phyloP scores from a whole-genome alignment of 2,113 vertebrate genomes.

The Pelmatolapia mariae region DNA sequence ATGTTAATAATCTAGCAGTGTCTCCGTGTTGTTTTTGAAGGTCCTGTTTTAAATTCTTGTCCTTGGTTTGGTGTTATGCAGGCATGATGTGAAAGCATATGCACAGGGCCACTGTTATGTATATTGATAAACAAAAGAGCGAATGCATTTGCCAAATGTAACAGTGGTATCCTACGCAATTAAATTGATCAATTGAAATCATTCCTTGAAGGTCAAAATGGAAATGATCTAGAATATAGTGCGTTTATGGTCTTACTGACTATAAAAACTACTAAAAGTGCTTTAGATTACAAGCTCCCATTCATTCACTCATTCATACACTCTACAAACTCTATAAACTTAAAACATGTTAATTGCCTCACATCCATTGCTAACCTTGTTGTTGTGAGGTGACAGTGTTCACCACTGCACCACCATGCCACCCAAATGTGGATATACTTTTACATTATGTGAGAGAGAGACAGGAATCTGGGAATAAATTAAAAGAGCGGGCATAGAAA shows the following conservation, averaged over 20 bases:
- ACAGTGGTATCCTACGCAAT: not conserved
- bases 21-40: not conserved
- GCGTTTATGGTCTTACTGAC: not conserved
- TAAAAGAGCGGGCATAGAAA: not conserved
- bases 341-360: accelerated
- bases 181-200: not conserved
- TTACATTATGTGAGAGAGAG: not conserved
- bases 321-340: not conserved
- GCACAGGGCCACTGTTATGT: not conserved
- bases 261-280: not conserved
- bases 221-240: accelerated
- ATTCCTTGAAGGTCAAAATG: not conserved
- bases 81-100: not conserved
- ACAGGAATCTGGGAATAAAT: not conserved
- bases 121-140: not conserved
- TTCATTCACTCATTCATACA: not conserved
- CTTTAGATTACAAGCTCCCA: not conserved
- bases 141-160: not conserved
- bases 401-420: accelerated
- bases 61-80: not conserved
- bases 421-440: accelerated
- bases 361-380: not conserved
- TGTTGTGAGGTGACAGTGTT: not conserved
- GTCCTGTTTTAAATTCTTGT: not conserved
- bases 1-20: not conserved